Evolutionary conservation across 2,888 invertebrate species (phyloP), one percentile per base, ranked within the genome.

Genomic region (Timema cristinae): DNA sequence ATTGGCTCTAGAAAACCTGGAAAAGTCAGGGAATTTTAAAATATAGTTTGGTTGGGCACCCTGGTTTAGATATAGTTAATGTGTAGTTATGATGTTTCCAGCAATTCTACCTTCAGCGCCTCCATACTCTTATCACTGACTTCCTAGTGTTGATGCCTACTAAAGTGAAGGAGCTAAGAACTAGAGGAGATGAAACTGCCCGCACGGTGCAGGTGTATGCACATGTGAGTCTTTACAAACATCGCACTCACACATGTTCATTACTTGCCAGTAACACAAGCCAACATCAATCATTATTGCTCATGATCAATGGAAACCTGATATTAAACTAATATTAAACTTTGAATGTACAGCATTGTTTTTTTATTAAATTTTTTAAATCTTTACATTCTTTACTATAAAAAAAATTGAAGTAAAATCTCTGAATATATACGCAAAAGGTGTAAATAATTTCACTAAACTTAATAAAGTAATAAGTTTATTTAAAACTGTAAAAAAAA

Each of bases 61-160:
- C n/a, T n/a, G n/a, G n/a, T n/a, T n/a, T n/a, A n/a, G n/a, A n/a
- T n/a, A n/a, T n/a, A n/a, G n/a, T n/a, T n/a, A n/a, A n/a, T n/a
- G n/a, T n/a, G n/a, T 32, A 32, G 4, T 32, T 32, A 32, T 32
- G 32, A 32, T 32, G 32, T 32, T 32, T 32, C 32, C 79, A 86
- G 82, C 92, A 94, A 82, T 95, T 94, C 81, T 92, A 94, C 79
- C 86, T 93, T 77, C 88, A 92, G 47, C 88, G 94, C 66, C 84
- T 97, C 66, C 97, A 98, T 83, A 86, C 89, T 15, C 84, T 97
- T 9, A 86, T 97, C 70, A 94, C 95, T 0, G 97, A 97, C 83
- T 97, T 98, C 78, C 94, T 98, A 67, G 91, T 93, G 75, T 87
- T 93, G 71, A 94, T 97, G 94, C 97, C 96, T 70, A 87, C 95